Evolutionary conservation across 2,888 invertebrate genomes (phyloP).

Genomic region (Amphipyra berbera): DNA sequence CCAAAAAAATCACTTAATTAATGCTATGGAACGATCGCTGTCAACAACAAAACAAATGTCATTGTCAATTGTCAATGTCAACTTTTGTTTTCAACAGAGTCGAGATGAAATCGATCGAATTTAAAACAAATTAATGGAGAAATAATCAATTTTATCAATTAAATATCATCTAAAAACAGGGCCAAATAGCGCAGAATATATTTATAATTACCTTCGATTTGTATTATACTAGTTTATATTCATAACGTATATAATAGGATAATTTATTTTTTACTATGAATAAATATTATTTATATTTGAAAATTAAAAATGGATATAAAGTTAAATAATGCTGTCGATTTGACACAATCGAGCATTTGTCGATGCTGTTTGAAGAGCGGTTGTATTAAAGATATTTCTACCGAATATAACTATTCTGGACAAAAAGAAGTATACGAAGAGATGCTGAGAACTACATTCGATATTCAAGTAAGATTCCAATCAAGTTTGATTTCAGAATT

Average conservation of each 20-base stretch:
- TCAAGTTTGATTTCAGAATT: neutral
- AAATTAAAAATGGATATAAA: slow-evolving; percentile 51
- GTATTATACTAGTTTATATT: too few species aligned
- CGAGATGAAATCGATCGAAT: too few species aligned
- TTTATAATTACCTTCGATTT: too few species aligned
- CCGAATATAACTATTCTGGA: slow-evolving; percentile 60
- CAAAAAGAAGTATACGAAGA: slow-evolving; percentile 65
- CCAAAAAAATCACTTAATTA: too few species aligned
- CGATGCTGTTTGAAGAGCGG: slow-evolving; percentile 69
- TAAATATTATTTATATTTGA: too few species aligned
- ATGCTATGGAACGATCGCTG: too few species aligned
- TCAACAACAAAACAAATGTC: too few species aligned
- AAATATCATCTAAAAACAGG: slow-evolving; percentile 3
- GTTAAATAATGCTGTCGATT: slow-evolving; percentile 10
- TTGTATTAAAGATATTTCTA: slow-evolving; percentile 61
- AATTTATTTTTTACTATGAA: too few species aligned
- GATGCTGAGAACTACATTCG: slow-evolving; percentile 70
- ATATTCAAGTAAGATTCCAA: slow-evolving; percentile 66
- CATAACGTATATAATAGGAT: too few species aligned
- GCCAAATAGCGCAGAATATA: neutral
- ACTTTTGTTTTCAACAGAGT: too few species aligned
- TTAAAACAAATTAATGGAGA: slow-evolving; percentile 4
- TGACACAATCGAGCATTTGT: slow-evolving; percentile 57
- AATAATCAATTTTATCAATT: slow-evolving; percentile 31
- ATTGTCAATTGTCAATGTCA: too few species aligned